Evolutionary conservation across 2,113 vertebrate species (phyloP).

Genomic region (Diglossa brunneiventris): DNA sequence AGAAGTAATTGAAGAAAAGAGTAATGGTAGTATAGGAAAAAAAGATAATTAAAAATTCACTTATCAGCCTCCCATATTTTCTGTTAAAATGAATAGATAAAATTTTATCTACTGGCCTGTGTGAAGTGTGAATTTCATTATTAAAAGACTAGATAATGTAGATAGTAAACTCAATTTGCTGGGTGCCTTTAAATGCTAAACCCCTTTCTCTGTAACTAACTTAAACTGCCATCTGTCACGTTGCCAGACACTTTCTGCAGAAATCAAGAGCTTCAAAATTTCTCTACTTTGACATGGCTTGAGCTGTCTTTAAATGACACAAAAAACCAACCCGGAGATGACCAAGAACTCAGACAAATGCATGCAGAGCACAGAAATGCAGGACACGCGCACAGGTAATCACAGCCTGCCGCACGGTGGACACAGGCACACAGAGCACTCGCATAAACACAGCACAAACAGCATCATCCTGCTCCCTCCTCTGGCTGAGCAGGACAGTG

Average conservation of each 20-base stretch:
- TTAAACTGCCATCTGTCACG: not conserved
- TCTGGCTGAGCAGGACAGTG: not conserved
- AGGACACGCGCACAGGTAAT: fast-evolving
- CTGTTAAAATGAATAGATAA: not conserved
- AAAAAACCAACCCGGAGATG: not conserved
- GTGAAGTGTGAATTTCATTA: not conserved
- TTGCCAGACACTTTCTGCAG: not conserved
- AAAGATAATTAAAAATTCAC: not conserved
- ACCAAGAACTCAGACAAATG: not conserved
- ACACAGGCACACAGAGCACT: not conserved
- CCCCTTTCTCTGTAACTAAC: not conserved
- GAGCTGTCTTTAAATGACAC: not conserved
- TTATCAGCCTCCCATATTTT: fast-evolving
- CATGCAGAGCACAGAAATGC: not conserved
- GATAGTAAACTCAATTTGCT: not conserved
- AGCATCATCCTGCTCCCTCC: not conserved
- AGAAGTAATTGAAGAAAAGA: not conserved
- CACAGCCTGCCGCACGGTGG: not conserved
- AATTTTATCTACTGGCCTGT: not conserved
- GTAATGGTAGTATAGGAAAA: not conserved
- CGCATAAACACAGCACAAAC: not conserved
- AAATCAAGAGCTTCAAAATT: not conserved
- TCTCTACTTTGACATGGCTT: not conserved
- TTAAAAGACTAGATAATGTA: not conserved
- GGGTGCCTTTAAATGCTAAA: not conserved